These are phyloP conservation scores for Muscidifurax raptorellus DNA, from an alignment of 1,140 invertebrate species.

Conservation along the genomic window DNA sequence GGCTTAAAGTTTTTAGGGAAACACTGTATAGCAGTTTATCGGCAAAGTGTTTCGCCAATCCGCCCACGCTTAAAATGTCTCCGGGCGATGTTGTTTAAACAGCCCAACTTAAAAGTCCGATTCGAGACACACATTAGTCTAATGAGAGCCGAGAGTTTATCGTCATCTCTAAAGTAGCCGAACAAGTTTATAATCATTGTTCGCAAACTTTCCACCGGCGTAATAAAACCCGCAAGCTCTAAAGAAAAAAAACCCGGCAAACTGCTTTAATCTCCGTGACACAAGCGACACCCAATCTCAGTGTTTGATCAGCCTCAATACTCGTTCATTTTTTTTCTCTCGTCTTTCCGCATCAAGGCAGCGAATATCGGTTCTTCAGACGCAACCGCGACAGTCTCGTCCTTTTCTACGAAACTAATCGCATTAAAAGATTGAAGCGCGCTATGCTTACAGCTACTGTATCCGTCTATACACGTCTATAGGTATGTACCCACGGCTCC, in stretches of 20 bases:
- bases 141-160: neutral
- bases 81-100: neutral
- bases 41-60: neutral
- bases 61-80: neutral
- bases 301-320: neutral
- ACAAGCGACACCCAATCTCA: conserved; percentile 1
- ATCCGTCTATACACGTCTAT: neutral
- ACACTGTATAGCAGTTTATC: neutral
- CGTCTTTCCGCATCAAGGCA: neutral
- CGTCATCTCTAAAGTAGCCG: neutral
- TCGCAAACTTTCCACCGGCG: too few relatives aligned
- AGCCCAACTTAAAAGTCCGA: neutral
- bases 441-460: neutral
- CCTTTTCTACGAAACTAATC: conserved; percentile 51
- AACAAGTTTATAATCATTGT: neutral
- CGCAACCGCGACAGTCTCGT: neutral
- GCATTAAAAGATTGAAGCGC: conserved; percentile 57
- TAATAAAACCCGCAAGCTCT: neutral
- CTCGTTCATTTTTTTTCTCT: neutral
- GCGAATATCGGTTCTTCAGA: neutral
- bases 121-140: neutral
- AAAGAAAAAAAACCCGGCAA: neutral
- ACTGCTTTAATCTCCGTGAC: neutral
- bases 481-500: too few relatives aligned
- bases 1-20: neutral